phyloP scores from a whole-genome alignment of 2,797 vertebrate species.

The Manis pentadactyla region DNA sequence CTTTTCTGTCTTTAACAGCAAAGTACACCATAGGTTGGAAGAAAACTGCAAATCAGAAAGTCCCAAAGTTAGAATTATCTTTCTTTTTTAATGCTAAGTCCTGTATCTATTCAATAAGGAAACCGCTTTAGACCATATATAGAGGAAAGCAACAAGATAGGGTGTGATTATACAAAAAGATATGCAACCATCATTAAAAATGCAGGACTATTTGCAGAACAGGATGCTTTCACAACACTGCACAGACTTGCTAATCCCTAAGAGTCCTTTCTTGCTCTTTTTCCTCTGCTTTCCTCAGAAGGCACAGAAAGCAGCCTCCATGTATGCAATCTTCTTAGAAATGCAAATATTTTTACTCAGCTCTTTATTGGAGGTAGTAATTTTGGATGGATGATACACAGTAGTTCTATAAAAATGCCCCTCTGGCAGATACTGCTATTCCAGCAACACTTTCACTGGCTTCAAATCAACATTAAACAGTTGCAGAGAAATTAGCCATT shows the following conservation, averaged over 20 bases:
- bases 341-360: slow-evolving; percentile 67
- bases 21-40: slow-evolving; percentile 5
- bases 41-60: slow-evolving; percentile 52
- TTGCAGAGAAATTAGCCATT: background rate
- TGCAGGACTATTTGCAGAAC: slow-evolving; percentile 53
- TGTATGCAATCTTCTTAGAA: slow-evolving; percentile 28
- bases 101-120: slow-evolving; percentile 33
- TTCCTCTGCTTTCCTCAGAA: slow-evolving; percentile 28
- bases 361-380: slow-evolving; percentile 51
- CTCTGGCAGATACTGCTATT: background rate
- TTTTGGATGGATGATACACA: slow-evolving; percentile 53
- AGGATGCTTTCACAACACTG: background rate
- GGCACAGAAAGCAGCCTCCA: slow-evolving; percentile 32
- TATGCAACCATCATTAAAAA: slow-evolving; percentile 7
- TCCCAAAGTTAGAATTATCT: slow-evolving; percentile 13
- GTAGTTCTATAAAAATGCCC: slow-evolving; percentile 29
- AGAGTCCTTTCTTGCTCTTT: slow-evolving; percentile 30
- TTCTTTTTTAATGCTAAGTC: background rate
- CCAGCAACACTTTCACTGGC: background rate
- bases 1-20: slow-evolving; percentile 40
- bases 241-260: background rate
- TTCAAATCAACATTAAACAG: background rate
- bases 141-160: slow-evolving; percentile 58
- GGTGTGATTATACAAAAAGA: slow-evolving; percentile 68
- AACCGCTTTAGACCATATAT: slow-evolving; percentile 41